Conservation (phyloP, 2,888 invertebrate genomes). For the Serripes groenlandicus region DNA sequence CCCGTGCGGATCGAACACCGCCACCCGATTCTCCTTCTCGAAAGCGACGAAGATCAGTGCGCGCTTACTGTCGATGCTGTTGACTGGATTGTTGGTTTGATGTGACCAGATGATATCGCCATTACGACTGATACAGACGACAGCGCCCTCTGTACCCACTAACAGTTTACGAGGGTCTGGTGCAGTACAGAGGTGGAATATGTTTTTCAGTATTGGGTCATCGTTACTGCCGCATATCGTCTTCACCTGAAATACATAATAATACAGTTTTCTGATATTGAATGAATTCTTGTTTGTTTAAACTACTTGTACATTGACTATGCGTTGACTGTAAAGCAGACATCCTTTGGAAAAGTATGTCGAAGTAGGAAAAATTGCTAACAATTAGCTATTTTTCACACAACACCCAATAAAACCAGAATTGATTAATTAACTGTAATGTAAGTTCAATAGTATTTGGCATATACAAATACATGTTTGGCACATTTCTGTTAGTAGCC, state of each 20-base stretch:
- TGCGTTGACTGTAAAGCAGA: too few relatives aligned
- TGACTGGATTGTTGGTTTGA: slow-evolving; percentile 39
- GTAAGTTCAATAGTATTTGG: too few relatives aligned
- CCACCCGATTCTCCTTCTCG: slow-evolving; percentile 54
- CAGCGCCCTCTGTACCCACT: slow-evolving; percentile 51
- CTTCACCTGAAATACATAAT: slow-evolving; percentile 51
- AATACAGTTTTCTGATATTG: too few relatives aligned
- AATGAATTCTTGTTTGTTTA: too few relatives aligned
- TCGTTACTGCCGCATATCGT: slow-evolving; percentile 66
- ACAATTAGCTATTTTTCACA: too few relatives aligned
- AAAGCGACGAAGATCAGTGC: slow-evolving; percentile 56
- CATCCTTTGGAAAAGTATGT: too few relatives aligned
- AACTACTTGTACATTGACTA: too few relatives aligned
- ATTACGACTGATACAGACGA: slow-evolving; percentile 58
- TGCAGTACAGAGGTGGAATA: slow-evolving; percentile 62
- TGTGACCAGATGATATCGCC: slow-evolving; percentile 67
- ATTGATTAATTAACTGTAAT: too few relatives aligned
- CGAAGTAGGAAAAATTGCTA: too few relatives aligned
- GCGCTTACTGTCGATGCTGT: slow-evolving; percentile 57
- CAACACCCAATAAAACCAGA: too few relatives aligned
- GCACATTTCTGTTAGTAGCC: too few relatives aligned
- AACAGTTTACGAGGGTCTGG: slow-evolving; percentile 59
- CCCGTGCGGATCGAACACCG: slow-evolving; percentile 58
- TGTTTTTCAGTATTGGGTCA: slow-evolving; percentile 55
- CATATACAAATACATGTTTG: too few relatives aligned